A percentile compares a stretch with the other conserved stretches of the same genome.
Evolutionary conservation across 2,113 vertebrate species (phyloP).

Genomic region (Siniperca chuatsi): DNA sequence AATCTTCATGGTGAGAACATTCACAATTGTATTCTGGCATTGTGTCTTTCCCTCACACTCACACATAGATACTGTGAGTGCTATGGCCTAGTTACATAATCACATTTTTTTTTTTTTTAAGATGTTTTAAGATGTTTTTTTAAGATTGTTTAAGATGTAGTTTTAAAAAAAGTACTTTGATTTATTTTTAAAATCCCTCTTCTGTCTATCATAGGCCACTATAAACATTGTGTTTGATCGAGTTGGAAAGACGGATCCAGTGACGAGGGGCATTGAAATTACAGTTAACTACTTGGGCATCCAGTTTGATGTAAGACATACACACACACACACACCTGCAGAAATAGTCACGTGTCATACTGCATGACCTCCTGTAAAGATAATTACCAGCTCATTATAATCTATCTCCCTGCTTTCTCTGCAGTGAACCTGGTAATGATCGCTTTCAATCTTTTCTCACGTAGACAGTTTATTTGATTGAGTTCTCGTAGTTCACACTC

Average conservation of each 20-base stretch:
- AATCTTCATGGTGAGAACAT: slow-evolving; percentile 95
- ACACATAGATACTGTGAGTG: background rate
- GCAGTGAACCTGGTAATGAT: slow-evolving; percentile 32
- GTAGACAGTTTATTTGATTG: slow-evolving; percentile 2
- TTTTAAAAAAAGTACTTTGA: background rate
- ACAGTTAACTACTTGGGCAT: slow-evolving; percentile 99
- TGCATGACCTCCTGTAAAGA: slow-evolving; percentile 42
- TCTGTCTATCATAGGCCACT: slow-evolving; percentile 87
- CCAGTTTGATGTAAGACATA: slow-evolving; percentile 94
- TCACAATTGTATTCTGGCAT: slow-evolving; percentile 14
- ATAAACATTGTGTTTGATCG: slow-evolving; percentile 99
- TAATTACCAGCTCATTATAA: slow-evolving; percentile 44
- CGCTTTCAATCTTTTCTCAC: background rate
- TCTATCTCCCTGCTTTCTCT: slow-evolving; percentile 28
- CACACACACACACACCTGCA: slow-evolving; percentile 10
- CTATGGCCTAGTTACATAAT: background rate
- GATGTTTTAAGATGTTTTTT: too few relatives aligned
- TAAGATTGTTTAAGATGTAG: background rate
- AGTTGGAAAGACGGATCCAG: slow-evolving; percentile 98
- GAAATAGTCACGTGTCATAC: slow-evolving; percentile 12
- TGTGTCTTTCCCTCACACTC: background rate
- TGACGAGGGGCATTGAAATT: slow-evolving; percentile 98
- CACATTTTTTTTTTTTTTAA: background rate
- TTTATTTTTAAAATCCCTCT: background rate
- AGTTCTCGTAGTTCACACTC: background rate